These are phyloP conservation scores for Eucera pruinosa DNA, from an alignment of 2,888 invertebrate genomes.

Conservation along the genomic window DNA sequence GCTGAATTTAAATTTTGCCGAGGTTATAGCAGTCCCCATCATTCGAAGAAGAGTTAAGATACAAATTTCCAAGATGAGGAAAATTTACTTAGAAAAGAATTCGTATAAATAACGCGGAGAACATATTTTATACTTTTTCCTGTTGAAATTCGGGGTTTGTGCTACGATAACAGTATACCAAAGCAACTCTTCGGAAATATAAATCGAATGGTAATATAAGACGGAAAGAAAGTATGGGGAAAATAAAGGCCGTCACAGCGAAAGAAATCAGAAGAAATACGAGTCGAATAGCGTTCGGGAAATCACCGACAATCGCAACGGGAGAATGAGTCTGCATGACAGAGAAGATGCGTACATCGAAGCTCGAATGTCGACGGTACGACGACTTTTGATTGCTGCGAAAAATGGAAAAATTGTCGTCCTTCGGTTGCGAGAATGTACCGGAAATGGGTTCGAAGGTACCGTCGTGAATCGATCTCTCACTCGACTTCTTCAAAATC, in stretches of 20 bases:
- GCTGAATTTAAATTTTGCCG: too few relatives aligned
- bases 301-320: constrained; percentile 66
- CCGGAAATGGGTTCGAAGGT: constrained; percentile 65
- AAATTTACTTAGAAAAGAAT: too few relatives aligned
- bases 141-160: not conserved
- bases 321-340: constrained; percentile 37
- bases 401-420: constrained; percentile 70
- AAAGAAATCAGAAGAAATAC: constrained; percentile 39
- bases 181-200: constrained; percentile 33
- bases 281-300: constrained; percentile 53
- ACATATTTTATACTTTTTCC: not conserved
- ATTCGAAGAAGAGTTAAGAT: too few relatives aligned
- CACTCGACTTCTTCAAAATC: constrained; percentile 31
- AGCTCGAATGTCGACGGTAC: constrained; percentile 40
- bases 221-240: constrained; percentile 40
- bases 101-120: not conserved
- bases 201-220: constrained; percentile 36
- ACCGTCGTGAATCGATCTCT: constrained; percentile 37
- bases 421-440: constrained; percentile 40
- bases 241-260: constrained; percentile 29
- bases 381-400: constrained; percentile 61
- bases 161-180: constrained; percentile 13
- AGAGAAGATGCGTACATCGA: constrained; percentile 47
- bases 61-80: too few relatives aligned
- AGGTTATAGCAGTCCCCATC: too few relatives aligned